Percentiles rank a stretch among this genome's conserved stretches.
Evolutionary conservation across 1,140 invertebrate species (phyloP).

Genomic region (Phenacoccus solenopsis): DNA sequence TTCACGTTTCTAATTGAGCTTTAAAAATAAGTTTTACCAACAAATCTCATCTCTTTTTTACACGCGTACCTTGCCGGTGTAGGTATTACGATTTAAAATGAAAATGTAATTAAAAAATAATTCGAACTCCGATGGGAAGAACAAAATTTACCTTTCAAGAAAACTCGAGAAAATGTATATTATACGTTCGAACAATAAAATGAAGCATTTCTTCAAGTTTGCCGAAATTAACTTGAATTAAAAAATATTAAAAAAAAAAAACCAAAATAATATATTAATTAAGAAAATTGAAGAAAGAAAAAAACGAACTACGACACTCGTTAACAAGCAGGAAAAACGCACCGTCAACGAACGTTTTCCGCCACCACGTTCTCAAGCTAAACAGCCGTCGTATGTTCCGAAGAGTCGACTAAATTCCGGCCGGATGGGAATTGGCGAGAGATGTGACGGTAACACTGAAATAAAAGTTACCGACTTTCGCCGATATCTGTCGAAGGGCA

Average conservation of each 20-base stretch:
- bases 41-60: neutral
- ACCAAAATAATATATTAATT: too few relatives aligned
- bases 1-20: neutral
- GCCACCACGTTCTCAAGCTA: too few relatives aligned
- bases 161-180: too few relatives aligned
- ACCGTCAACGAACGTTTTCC: too few relatives aligned
- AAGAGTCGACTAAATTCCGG: neutral
- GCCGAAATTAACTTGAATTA: too few relatives aligned
- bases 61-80: neutral
- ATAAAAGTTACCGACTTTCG: neutral
- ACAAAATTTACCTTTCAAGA: neutral
- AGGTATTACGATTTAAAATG: neutral
- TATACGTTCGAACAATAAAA: too few relatives aligned
- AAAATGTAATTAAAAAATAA: constrained; percentile 4
- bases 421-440: neutral
- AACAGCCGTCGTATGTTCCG: neutral
- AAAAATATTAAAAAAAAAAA: too few relatives aligned
- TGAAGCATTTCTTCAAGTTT: too few relatives aligned
- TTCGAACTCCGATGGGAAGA: neutral
- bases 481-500: neutral
- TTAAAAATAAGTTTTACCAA: neutral
- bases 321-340: neutral
- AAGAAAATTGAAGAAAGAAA: too few relatives aligned
- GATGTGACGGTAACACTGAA: neutral
- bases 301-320: too few relatives aligned